Percentiles rank a stretch among this genome's conserved stretches.
phyloP scores from a whole-genome alignment of 2,888 invertebrate species.

The Tryphoninae sp. region DNA sequence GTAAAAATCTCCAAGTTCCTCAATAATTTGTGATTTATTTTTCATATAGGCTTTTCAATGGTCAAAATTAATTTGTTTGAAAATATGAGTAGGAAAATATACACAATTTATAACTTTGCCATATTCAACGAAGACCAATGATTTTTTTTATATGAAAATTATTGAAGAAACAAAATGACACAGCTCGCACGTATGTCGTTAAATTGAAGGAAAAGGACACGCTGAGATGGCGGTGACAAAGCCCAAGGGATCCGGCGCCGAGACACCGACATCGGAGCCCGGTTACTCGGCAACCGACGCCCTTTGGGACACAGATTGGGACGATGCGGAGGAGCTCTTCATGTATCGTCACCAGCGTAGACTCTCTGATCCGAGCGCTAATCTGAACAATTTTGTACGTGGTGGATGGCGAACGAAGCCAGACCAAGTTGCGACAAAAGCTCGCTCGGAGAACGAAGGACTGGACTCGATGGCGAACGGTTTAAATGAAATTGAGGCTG shows the following conservation, averaged over 20 bases:
- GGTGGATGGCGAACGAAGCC: constrained; percentile 90
- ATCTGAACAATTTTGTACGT: constrained; percentile 91
- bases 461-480: constrained; percentile 93
- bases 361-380: constrained; percentile 96
- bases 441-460: constrained; percentile 96
- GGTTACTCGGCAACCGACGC: constrained; percentile 90
- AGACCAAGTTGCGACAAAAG: constrained; percentile 83
- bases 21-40: neutral
- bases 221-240: constrained; percentile 99
- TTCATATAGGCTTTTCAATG: neutral
- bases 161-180: neutral
- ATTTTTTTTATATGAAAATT: too few species aligned
- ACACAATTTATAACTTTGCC: neutral
- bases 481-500: constrained; percentile 95
- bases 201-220: constrained; percentile 87
- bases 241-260: constrained; percentile 94
- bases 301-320: constrained; percentile 95
- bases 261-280: constrained; percentile 97
- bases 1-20: too few species aligned
- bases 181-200: neutral
- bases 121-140: too few species aligned
- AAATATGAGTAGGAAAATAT: neutral
- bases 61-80: neutral
- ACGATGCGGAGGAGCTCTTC: constrained; percentile 93
- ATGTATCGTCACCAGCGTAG: constrained; percentile 91